Percentiles rank a stretch among this genome's conserved stretches.
Evolutionary conservation across 2,113 vertebrate species (phyloP).

Genomic region (Hypanus sabinus): DNA sequence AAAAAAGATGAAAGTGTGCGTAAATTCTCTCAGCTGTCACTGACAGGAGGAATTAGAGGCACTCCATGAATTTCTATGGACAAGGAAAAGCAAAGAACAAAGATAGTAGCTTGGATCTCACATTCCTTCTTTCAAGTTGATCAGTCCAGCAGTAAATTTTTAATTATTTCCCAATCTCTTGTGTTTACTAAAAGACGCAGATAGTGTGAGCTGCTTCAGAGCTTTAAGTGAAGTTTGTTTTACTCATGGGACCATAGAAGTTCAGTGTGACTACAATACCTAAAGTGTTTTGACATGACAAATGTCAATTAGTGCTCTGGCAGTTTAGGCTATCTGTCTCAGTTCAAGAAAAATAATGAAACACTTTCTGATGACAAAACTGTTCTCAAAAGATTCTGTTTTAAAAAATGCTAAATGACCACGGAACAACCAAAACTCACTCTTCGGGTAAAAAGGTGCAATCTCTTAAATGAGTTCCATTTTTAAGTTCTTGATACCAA

Average conservation of each 20-base stretch:
- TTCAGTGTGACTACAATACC: neutral
- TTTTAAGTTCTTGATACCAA: neutral
- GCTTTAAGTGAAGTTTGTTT: neutral
- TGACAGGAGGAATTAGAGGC: conserved; percentile 36
- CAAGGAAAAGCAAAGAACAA: conserved; percentile 28
- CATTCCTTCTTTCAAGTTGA: conserved; percentile 23
- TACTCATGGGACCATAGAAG: neutral
- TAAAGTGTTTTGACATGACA: neutral
- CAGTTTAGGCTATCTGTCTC: neutral
- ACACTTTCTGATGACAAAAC: neutral
- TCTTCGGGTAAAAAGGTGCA: neutral
- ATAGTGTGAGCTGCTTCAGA: neutral
- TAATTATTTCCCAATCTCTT: neutral
- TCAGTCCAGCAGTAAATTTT: neutral
- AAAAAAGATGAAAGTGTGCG: conserved; percentile 34
- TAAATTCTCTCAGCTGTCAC: conserved; percentile 28
- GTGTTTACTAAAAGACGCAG: neutral
- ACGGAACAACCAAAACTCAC: neutral
- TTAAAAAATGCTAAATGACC: neutral
- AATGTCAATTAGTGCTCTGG: neutral
- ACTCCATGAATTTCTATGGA: conserved; percentile 34
- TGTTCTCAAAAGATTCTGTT: neutral
- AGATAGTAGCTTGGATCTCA: neutral
- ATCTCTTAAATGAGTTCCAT: neutral
- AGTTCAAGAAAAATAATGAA: neutral